Evolutionary conservation across 2,797 vertebrate species (phyloP).

Genomic region (Crocidura indochinensis): DNA sequence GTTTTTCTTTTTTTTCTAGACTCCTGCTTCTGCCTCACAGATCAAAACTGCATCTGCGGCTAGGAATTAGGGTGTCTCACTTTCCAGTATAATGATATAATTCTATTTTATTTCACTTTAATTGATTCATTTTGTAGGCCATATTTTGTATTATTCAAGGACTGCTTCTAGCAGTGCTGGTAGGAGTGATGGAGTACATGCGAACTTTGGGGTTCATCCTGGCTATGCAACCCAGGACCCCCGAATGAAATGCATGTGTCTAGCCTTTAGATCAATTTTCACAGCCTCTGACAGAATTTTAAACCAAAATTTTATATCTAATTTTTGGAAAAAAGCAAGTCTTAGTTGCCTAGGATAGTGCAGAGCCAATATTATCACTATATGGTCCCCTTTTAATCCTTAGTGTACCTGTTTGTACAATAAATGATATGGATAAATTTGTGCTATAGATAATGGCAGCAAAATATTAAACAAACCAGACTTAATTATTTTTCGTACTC

Average conservation of each 20-base stretch:
- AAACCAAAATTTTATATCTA: not conserved
- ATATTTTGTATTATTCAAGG: no score
- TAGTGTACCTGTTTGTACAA: conserved; percentile 44
- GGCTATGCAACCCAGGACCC: no score
- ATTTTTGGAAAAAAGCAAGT: not conserved
- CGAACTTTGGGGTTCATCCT: no score
- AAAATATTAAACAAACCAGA: conserved; percentile 49
- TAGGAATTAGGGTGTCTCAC: not conserved
- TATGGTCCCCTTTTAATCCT: not conserved
- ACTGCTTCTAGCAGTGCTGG: no score
- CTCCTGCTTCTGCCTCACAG: not conserved
- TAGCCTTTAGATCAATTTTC: no score
- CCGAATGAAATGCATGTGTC: no score
- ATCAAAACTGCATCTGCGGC: not conserved
- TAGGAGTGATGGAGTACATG: no score
- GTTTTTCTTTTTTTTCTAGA: not conserved
- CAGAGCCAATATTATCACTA: not conserved
- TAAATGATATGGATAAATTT: conserved; percentile 48
- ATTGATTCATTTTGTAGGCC: no score
- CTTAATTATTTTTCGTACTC: conserved; percentile 38
- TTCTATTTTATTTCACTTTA: no score
- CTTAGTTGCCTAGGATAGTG: not conserved
- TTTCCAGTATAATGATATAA: not conserved
- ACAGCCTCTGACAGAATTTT: not conserved
- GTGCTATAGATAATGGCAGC: not conserved